Percentiles rank a stretch among this genome's conserved stretches.
Conservation (phyloP, 2,888 invertebrate genomes). For the Caenorhabditis angaria region DNA sequence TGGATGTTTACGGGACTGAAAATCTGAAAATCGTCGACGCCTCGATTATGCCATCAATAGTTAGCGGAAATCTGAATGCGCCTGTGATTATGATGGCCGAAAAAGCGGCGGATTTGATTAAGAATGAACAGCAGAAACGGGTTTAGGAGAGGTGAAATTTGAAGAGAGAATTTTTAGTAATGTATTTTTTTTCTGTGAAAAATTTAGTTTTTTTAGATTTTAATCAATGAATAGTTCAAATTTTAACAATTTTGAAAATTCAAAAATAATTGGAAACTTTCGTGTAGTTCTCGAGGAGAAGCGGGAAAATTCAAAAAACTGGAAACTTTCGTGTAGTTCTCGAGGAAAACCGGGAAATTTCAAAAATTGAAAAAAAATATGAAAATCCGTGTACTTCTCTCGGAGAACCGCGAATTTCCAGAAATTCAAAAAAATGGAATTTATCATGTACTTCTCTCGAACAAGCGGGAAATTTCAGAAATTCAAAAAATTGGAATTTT, state of each 20-base stretch:
- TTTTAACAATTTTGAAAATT: background rate
- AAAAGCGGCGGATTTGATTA: constrained; percentile 75
- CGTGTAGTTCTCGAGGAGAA: no score
- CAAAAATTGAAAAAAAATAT: no score
- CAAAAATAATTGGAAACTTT: background rate
- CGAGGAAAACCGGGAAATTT: no score
- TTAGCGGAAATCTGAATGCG: constrained; percentile 81
- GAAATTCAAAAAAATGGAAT: no score
- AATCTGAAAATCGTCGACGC: constrained; percentile 79
- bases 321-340: no score
- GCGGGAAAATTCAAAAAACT: no score
- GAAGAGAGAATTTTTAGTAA: constrained; percentile 20
- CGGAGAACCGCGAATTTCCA: no score
- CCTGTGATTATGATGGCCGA: constrained; percentile 76
- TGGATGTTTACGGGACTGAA: constrained; percentile 65
- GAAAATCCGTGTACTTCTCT: no score
- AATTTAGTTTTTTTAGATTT: background rate
- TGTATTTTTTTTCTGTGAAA: no score
- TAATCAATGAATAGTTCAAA: background rate
- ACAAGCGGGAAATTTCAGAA: no score
- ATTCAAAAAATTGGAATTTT: no score
- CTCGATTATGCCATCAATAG: constrained; percentile 82
- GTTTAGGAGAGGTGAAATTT: constrained; percentile 1
- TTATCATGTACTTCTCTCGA: no score
- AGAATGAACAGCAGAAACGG: constrained; percentile 62